Base-by-base conservation (phyloP, 2,888 invertebrate genomes). In the Scaptomyza cyrtandrae region DNA sequence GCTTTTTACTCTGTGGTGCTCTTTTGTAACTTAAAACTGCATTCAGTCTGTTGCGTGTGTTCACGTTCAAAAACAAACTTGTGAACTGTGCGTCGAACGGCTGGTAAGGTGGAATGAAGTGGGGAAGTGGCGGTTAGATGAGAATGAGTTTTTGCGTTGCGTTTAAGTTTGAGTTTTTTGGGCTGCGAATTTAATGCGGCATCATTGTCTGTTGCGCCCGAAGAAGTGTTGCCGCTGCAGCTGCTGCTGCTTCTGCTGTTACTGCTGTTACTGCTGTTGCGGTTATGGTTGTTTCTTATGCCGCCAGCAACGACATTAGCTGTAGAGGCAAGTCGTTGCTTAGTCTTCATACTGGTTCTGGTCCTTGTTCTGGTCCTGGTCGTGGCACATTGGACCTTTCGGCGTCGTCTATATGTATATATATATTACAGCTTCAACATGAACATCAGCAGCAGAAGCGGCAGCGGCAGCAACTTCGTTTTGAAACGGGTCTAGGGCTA, bases 1-100 rank as follows among this genome's bases (percentile, higher is more conserved):
- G 78, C 77, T 83, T 69, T 80, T 64, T 50, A 39, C 68, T 68
- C 67, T 67, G 56, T 52, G 33, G 53, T 45, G 27, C 62, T 87
- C 86, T 79, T 86, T 86, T 66, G 76, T 69, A 66, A 70, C 46
- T 59, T 55, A 62, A 62, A 86, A 86, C 62, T 84, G 83, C 83
- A 84, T 82, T 77, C 68, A 77, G 77, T 79, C 64, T 71, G 71
- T 79, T 68, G 76, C 63, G 59, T 73, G 49, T 76, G 65, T 41
- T 41, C 58, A 39, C 48, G 48, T 31, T 24, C 24, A 49, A 41
- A 41, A 33, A 58, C 31, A 62, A 41, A 58, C 33, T 58, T 35
- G 43, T 16, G 33, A 58, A 50, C 27, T 58, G 19, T 45, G 54
- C 16, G 45, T 14, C 43, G 11, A 19, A 16, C 13, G 50, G 10